Percentiles rank a stretch among this genome's conserved stretches.
These are phyloP conservation scores for Cactoblastis cactorum DNA, from an alignment of 2,888 invertebrate genomes.

Conservation along the genomic window DNA sequence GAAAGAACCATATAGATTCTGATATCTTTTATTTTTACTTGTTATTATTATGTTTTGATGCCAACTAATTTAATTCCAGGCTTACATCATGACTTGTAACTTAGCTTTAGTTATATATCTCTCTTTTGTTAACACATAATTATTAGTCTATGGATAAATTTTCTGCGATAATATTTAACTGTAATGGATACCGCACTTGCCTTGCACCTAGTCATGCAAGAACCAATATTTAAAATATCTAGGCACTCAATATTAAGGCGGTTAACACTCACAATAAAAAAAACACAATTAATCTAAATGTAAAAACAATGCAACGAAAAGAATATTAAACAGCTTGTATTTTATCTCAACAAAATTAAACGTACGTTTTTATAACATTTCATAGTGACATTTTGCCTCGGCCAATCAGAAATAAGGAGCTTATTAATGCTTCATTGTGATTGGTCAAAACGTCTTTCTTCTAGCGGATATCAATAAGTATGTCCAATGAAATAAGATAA, in stretches of 20 bases:
- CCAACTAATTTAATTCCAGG: too few species aligned
- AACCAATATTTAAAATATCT: neutral
- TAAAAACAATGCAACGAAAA: neutral
- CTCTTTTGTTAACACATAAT: too few species aligned
- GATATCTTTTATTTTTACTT: too few species aligned
- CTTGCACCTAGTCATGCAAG: conserved; percentile 8
- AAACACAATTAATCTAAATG: neutral
- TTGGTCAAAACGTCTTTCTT: too few species aligned
- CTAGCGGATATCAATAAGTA: too few species aligned
- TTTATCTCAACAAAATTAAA: neutral
- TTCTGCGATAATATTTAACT: neutral
- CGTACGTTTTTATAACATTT: neutral
- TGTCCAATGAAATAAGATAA: too few species aligned
- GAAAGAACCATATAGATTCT: too few species aligned
- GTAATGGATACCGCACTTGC: neutral
- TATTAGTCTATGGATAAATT: neutral
- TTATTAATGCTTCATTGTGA: too few species aligned
- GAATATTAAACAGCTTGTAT: neutral
- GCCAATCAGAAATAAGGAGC: neutral
- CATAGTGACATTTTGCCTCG: neutral
- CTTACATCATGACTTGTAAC: too few species aligned
- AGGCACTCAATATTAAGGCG: neutral
- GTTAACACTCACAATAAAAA: neutral
- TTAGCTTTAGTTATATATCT: too few species aligned
- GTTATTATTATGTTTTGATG: too few species aligned